Evolutionary conservation across 2,888 invertebrate genomes (phyloP).

Genomic region (Microchrysa polita): DNA sequence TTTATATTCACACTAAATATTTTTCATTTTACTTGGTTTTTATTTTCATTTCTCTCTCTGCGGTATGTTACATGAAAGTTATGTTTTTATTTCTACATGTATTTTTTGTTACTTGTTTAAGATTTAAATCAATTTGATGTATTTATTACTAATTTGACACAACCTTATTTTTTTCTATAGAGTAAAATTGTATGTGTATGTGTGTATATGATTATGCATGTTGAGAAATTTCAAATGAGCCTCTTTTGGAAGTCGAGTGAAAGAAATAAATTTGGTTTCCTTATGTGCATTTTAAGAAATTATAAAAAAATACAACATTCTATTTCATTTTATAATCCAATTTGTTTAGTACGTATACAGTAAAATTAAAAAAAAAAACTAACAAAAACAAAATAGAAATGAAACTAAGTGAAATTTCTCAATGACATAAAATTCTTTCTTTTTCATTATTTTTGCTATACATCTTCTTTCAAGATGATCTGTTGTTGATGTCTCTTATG

Average conservation of each 20-base stretch:
- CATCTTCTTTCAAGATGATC: conserved; percentile 22
- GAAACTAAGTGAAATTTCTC: conserved; percentile 34
- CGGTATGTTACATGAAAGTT: conserved; percentile 34
- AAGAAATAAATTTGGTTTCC: conserved; percentile 10
- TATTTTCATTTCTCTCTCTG: conserved; percentile 11
- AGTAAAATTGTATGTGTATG: conserved; percentile 20
- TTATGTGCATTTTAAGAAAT: no score
- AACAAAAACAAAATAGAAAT: not conserved
- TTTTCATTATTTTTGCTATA: not conserved
- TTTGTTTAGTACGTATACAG: no score
- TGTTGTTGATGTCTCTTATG: conserved; percentile 28
- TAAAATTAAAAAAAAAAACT: conserved; percentile 10
- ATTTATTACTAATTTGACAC: conserved; percentile 46
- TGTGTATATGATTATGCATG: not conserved
- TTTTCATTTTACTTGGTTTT: conserved; percentile 13
- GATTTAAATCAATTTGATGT: conserved; percentile 39
- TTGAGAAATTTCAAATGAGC: conserved; percentile 44
- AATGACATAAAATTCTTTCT: conserved; percentile 8
- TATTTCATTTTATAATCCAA: no score
- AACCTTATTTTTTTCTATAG: conserved; percentile 45
- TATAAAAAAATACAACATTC: no score
- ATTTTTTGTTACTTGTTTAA: conserved; percentile 3
- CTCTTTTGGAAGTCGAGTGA: not conserved
- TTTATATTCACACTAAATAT: conserved; percentile 29
- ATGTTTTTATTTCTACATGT: conserved; percentile 33